Conservation (phyloP, 2,113 vertebrate genomes). For the Spea multiplicata region DNA sequence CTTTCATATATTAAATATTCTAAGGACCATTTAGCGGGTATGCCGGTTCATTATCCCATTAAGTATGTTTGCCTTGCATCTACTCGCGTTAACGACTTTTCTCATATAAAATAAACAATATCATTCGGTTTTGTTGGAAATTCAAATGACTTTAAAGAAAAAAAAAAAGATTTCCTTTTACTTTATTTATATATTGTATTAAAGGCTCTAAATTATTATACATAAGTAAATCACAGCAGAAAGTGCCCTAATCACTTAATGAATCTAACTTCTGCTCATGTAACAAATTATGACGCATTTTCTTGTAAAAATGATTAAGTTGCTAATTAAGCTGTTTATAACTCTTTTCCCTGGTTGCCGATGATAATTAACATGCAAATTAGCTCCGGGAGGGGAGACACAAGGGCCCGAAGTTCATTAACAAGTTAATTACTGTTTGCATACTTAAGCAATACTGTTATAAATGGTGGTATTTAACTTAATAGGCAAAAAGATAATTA, state of each 20-base stretch:
- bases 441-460: constrained; percentile 79
- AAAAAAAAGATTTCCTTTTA: neutral
- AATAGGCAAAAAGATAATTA: constrained; percentile 82
- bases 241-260: constrained; percentile 57
- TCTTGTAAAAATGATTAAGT: constrained; percentile 81
- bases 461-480: constrained; percentile 76
- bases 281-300: constrained; percentile 66
- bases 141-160: neutral
- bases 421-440: constrained; percentile 91
- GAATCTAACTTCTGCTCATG: constrained; percentile 60
- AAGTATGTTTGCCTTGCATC: too few species aligned
- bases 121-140: too few species aligned
- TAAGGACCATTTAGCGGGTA: too few species aligned
- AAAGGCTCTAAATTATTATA: neutral
- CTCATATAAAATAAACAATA: too few species aligned
- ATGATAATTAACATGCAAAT: constrained; percentile 99
- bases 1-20: neutral
- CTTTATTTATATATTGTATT: neutral
- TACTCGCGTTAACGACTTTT: too few species aligned
- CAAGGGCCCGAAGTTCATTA: constrained; percentile 79
- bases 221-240: neutral
- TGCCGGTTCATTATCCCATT: too few species aligned
- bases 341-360: constrained; percentile 76
- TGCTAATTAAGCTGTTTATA: constrained; percentile 84
- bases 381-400: constrained; percentile 77